Evolutionary conservation across 1,140 invertebrate genomes (phyloP), one percentile per base, ranked within the genome.

Genomic region (Eumaeus atala): DNA sequence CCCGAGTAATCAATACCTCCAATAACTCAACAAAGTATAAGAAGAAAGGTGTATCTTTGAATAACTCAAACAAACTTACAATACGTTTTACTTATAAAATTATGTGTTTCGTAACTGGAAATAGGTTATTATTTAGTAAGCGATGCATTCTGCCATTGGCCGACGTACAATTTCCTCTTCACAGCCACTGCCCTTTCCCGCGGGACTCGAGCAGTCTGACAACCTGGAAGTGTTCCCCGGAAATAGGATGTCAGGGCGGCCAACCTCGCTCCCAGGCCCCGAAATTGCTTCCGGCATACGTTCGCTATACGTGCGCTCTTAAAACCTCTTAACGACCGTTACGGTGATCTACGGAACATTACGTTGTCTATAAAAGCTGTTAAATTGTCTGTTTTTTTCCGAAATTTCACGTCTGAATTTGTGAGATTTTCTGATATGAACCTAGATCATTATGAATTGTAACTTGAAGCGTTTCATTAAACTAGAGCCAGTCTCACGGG

Each of bases 81-180:
- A 28, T 3, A 2, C 21, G 21, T 28, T 28, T 28, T 2, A 28
- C 21, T n/a, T n/a, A 28, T 28, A 6, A 28, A 28, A 28, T n/a
- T n/a, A n/a, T n/a, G 21, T 28, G 6, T 28, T 28, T 28, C 21
- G 6, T 28, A 28, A 28, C 2, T 28, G 2, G 6, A 28, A 28
- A 28, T 3, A 28, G 21, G 21, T 28, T 28, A 28, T 28, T 28
- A 28, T 28, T 28, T 28, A 28, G 21, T 16, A 36, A 34, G 36
- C 36, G 10, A 50, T 35, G 35, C 48, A 34, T n/a, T n/a, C 48
- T 77, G 70, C 74, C 65, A 67, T 70, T 72, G 74, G 76, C 75
- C 68, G 75, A 77, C 75, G 69, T 67, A 78, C 66, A 77, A 83
- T 83, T 83, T 80, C 79, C 76, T 74, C 61, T 57, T n/a, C 64